Evolutionary conservation across 2,113 vertebrate genomes (phyloP), one percentile per base, ranked within the genome.

Genomic region (Paradoxurus hermaphroditus): DNA sequence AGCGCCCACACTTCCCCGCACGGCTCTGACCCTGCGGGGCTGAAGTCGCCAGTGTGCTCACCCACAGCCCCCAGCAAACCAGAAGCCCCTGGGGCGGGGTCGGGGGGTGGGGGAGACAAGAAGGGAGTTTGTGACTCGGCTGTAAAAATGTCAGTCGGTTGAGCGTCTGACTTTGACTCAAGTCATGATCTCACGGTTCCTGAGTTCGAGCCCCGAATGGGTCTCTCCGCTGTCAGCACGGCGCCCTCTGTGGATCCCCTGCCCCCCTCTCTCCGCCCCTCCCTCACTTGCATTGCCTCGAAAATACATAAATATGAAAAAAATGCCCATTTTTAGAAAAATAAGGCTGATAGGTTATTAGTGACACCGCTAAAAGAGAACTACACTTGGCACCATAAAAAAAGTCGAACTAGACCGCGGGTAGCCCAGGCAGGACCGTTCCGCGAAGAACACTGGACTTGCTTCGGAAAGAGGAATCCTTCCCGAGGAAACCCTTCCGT

Each of bases 41-140:
- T 16, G 1, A 29, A 29, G 7, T 16, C 31, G 9, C n/a, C 65
- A 0, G 31, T 27, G 53, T 39, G 6, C 2, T 13, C 15, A 1
- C 18, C 12, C 85, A 13, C 3, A 41, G 49, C 1, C n/a, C n/a
- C 25, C n/a, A 51, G 49, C 1, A 39, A 36, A 39, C 49, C 49
- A 19, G 4, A 11, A 39, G 36, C 25, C 5, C n/a, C 49, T 1
- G 0, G 49, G 39, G 49, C n/a, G 2, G 0, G 49, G 53, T 23
- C n/a, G 5, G 49, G 2, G 0, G 49, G 53, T 23, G 46, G 5
- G 0, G 49, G 53, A 15, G 46, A 3, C 15, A 29, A 87, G 49
- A 19, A 44, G 13, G 36, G 85, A 27, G 23, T 36, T 10, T 25
- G 53, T 56, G 53, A 56, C 18, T 7, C 53, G 21, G 19, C 53